Evolutionary conservation across 2,888 invertebrate genomes (phyloP), one percentile per base, ranked within the genome.

Genomic region (Lagria hirta): DNA sequence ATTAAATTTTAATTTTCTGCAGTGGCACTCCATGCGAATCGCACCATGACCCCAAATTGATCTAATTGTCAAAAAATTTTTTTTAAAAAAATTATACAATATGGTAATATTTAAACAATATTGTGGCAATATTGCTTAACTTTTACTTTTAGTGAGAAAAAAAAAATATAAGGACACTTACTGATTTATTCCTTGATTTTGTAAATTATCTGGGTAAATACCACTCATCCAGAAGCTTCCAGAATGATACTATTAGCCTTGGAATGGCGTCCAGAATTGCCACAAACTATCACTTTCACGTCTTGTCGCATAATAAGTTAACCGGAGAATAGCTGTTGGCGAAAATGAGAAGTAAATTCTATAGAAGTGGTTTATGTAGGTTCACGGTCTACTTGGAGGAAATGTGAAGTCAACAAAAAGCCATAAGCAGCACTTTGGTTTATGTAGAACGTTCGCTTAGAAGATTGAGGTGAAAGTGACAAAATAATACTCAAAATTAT

Each of bases 331-430:
- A 16, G 30, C 36, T 17, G 10, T 21, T 22, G 22, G 43, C 30
- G 37, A 43, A 27, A 37, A 43, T 43, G 37, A 37, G 30, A 24
- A 30, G 37, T 30, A 27, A 18, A 24, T 22, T 29, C 17, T 30
- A 27, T 24, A 37, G 38, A 38, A 37, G 33, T 44, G 38, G 38
- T 38, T 38, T 38, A 44, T 44, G 44, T 44, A 44, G 44, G 44
- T 38, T 44, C 37, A 33, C 44, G 44, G 44, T 44, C 43, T 38
- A 44, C 37, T 44, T 44, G 44, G 38, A 38, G 38, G 44, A 38
- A 36, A 34, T 16, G 38, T 28, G 22, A 32, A 28, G 26, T 17
- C 40, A 22, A 27, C 28, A 27, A 34, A 42, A 42, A 35, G 34
- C 42, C 41, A 26, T 23, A 26, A 35, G 35, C 42, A 23, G n/a